phyloP scores from a whole-genome alignment of 1,140 invertebrate species.

The Aradophagus sp. region DNA sequence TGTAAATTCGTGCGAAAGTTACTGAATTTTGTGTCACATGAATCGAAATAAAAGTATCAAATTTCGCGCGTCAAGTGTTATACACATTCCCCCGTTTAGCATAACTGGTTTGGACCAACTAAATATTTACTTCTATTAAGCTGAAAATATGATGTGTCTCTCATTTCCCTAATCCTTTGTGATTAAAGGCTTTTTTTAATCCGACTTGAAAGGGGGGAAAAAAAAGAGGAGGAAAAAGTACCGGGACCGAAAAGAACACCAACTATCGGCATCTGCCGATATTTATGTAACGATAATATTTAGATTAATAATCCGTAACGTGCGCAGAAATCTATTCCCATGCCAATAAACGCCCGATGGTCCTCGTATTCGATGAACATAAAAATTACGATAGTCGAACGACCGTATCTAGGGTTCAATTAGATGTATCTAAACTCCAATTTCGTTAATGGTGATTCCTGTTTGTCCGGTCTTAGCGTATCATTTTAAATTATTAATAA shows the following conservation, averaged over 20 bases:
- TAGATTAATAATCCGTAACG: conserved; percentile 40
- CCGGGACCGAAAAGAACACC: conserved; percentile 14
- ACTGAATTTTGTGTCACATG: conserved; percentile 11
- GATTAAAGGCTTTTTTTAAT: conserved; percentile 42
- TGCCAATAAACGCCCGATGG: conserved; percentile 23
- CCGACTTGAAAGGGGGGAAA: no score
- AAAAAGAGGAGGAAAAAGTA: no score
- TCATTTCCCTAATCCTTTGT: conserved; percentile 45
- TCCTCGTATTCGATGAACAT: conserved; percentile 14
- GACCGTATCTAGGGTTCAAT: no score
- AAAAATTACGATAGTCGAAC: conserved; percentile 1
- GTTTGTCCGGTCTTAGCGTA: no score
- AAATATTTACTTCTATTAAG: conserved; percentile 45
- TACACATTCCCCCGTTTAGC: conserved; percentile 15
- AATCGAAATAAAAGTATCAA: conserved; percentile 22
- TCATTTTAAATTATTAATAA: no score
- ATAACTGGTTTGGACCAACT: conserved; percentile 40
- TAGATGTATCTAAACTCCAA: no score
- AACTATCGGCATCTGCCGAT: conserved; percentile 19
- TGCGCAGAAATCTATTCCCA: conserved; percentile 13
- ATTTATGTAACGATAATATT: conserved; percentile 38
- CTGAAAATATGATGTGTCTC: conserved; percentile 44
- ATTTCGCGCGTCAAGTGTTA: conserved; percentile 27
- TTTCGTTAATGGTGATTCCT: no score
- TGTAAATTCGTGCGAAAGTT: conserved; percentile 4